Percentiles rank a stretch among this genome's conserved stretches.
Conservation (phyloP, 2,113 vertebrate species). For the Hirundichthys speculiger region DNA sequence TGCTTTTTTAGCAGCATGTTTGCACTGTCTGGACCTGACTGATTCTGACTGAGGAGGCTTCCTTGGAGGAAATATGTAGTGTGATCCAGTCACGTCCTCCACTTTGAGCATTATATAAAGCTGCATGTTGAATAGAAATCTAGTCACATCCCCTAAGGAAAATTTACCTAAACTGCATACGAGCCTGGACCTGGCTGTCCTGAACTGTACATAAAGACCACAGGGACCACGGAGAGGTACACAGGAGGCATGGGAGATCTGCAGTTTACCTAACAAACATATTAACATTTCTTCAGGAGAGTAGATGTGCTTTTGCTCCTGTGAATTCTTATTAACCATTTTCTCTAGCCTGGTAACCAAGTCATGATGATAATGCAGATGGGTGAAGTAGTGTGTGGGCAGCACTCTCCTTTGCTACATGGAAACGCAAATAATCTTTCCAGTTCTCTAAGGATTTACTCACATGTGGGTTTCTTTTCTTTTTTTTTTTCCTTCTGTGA, state of each 20-base stretch:
- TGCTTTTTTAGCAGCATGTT: conserved; percentile 46
- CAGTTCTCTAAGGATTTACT: conserved; percentile 67
- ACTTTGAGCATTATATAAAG: conserved; percentile 56
- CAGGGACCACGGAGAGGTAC: conserved; percentile 10
- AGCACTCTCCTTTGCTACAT: conserved; percentile 47
- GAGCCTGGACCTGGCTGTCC: conserved; percentile 25
- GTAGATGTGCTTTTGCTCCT: conserved; percentile 2
- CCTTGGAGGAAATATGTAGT: conserved; percentile 62
- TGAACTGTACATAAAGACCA: conserved; percentile 20
- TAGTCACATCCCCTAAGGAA: conserved; percentile 54
- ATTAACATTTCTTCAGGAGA: conserved; percentile 2
- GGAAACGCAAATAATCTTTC: conserved; percentile 74
- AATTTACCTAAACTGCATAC: conserved; percentile 45
- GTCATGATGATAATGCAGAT: conserved; percentile 40
- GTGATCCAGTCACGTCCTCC: conserved; percentile 56
- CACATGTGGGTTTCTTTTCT: conserved; percentile 52
- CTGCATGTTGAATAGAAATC: conserved; percentile 65
- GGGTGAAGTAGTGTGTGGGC: conserved; percentile 61
- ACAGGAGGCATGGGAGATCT: conserved; percentile 26
- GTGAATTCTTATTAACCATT: conserved; percentile 20
- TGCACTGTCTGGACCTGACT: conserved; percentile 36
- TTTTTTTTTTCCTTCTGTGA: conserved; percentile 46
- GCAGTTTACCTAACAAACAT: conserved; percentile 41
- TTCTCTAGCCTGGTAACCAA: conserved; percentile 14
- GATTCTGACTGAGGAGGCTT: conserved; percentile 38